Percentiles rank a stretch among this genome's conserved stretches.
phyloP scores from a whole-genome alignment of 2,888 invertebrate genomes.

The Hypselothyrea guttata region DNA sequence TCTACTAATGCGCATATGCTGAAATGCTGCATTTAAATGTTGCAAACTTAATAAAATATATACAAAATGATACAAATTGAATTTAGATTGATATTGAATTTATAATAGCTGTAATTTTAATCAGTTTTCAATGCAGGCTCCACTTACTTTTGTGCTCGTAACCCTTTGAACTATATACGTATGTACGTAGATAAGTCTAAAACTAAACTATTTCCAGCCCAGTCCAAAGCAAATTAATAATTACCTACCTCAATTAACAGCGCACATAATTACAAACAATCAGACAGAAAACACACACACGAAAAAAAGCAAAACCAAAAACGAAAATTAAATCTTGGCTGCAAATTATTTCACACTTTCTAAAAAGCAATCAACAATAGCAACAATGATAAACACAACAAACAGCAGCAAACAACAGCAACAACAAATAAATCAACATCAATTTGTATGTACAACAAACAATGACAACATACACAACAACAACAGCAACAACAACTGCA shows the following conservation, averaged over 20 bases:
- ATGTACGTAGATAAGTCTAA: too few relatives aligned
- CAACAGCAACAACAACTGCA: slow-evolving; percentile 32
- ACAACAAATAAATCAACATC: slow-evolving; percentile 67
- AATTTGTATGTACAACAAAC: slow-evolving; percentile 63
- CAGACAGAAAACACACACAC: too few relatives aligned
- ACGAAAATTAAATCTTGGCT: slow-evolving; percentile 9
- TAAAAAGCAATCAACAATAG: slow-evolving; percentile 58
- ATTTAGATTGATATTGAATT: neutral
- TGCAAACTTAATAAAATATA: too few relatives aligned
- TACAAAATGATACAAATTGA: too few relatives aligned
- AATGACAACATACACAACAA: slow-evolving; percentile 27
- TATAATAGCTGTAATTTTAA: neutral
- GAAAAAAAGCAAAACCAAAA: too few relatives aligned
- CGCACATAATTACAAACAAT: slow-evolving; percentile 16
- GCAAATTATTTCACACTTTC: slow-evolving; percentile 62
- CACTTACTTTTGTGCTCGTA: slow-evolving; percentile 1
- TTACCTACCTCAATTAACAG: slow-evolving; percentile 65
- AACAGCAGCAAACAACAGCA: too few relatives aligned
- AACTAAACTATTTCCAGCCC: neutral
- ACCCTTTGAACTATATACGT: slow-evolving; percentile 6
- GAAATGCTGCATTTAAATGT: too few relatives aligned
- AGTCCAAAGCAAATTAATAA: slow-evolving; percentile 55
- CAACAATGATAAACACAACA: slow-evolving; percentile 43
- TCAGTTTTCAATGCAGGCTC: neutral
- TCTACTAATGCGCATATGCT: too few relatives aligned